Base-by-base conservation (phyloP, 2,113 vertebrate species). In the Corvus cornix region DNA sequence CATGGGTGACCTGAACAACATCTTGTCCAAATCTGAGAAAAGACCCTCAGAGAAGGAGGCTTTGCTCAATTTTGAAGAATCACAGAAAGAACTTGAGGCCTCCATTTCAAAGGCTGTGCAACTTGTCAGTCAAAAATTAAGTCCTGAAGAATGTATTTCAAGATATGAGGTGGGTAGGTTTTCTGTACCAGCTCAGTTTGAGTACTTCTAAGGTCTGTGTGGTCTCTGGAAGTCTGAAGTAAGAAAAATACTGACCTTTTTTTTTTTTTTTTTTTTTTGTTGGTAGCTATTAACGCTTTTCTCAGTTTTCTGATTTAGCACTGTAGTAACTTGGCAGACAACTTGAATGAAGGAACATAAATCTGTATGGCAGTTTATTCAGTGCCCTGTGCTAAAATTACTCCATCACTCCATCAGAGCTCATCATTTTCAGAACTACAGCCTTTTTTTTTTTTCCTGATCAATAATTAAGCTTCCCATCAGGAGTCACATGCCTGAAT, bases 81-180 rank as follows among this genome's bases (percentile, higher is more conserved):
- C 96, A 9, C 95, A 97, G 90, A 97, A 94, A 67, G 96, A 97
- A 6, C 94, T 98, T 4, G 97, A 98, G 77, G 92, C 91, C 2
- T 97, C 93, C 9, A 82, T 98, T 87, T 86, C 30, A 1, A 97
- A 91, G 75, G 98, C 97, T 46, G 67, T 97, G 63, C 79, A 96
- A 41, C 87, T 98, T 62, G 58, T 98, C 35, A 53, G 56, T 81
- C 95, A 97, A 44, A 97, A 94, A 92, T 89, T 93, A 35, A 88
- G 33, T 49, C 87, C 83, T 4, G 60, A 97, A 35, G 95, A 86
- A 64, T 90, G 95, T 53, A 51, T 97, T 89, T 82, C 97, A 51
- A 97, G 96, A 94, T 98, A 97, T 1, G 96, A 98, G 98, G 98
- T 98, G 41, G 18, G 97, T 90, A 83, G 41, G 11, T 86, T 46